phyloP scores from a whole-genome alignment of 2,113 vertebrate genomes.

The Brachyhypopomus gauderio region DNA sequence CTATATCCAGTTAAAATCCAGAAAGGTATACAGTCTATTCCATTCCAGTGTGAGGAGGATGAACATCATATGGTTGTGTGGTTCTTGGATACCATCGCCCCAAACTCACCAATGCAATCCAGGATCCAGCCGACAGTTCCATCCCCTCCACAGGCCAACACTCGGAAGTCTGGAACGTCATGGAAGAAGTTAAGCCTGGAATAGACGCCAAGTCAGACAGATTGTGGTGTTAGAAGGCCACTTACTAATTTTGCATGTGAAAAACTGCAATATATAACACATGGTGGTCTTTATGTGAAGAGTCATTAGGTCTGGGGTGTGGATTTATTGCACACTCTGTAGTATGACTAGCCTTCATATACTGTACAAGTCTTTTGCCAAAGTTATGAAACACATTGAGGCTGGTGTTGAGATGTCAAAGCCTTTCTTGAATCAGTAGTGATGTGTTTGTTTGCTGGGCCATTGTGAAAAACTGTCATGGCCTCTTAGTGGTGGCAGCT shows the following conservation, averaged over 20 bases:
- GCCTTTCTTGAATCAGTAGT: neutral
- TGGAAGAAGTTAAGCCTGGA: slow-evolving; percentile 87
- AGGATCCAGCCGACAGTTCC: slow-evolving; percentile 94
- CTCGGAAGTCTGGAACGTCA: slow-evolving; percentile 82
- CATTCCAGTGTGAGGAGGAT: neutral
- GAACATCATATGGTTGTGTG: neutral
- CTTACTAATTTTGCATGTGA: neutral
- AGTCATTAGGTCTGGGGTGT: neutral
- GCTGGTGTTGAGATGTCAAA: neutral
- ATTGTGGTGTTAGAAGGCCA: too few species aligned
- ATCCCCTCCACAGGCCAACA: slow-evolving; percentile 89
- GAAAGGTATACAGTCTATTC: neutral
- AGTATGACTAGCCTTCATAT: neutral
- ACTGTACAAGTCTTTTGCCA: neutral
- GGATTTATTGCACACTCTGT: neutral
- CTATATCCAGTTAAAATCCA: neutral
- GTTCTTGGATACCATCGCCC: neutral
- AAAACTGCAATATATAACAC: neutral
- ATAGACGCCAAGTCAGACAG: neutral
- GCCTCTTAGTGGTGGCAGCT: slow-evolving; percentile 40
- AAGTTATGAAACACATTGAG: slow-evolving; percentile 1
- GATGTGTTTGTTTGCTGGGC: too few species aligned
- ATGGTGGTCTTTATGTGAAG: neutral
- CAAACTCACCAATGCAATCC: slow-evolving; percentile 83
- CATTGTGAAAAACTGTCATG: slow-evolving; percentile 28